A percentile compares a stretch with the other conserved stretches of the same genome.
phyloP scores from a whole-genome alignment of 2,888 invertebrate genomes.

The Acleris sparsana region DNA sequence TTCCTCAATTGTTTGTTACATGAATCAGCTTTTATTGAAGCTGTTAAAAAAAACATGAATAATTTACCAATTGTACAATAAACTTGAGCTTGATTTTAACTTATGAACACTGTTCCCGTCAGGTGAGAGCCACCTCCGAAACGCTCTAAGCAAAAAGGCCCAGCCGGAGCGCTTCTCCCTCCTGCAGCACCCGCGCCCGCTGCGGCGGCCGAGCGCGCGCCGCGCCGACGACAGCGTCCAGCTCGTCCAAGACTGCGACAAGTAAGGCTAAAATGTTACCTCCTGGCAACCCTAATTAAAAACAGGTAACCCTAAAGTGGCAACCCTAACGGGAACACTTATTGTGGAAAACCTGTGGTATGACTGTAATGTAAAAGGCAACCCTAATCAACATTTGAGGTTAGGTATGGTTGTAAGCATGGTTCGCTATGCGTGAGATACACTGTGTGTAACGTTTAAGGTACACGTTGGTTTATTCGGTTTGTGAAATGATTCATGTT shows the following conservation, averaged over 20 bases:
- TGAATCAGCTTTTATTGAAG: no score
- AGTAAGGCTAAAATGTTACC: conserved; percentile 49
- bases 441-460: conserved; percentile 22
- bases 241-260: conserved; percentile 69
- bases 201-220: conserved; percentile 60
- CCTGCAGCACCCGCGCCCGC: conserved; percentile 70
- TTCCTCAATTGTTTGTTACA: no score
- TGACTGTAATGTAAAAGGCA: no score
- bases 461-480: not conserved
- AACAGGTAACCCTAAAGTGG: not conserved
- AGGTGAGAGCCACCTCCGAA: conserved; percentile 78
- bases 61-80: no score
- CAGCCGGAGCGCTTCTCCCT: conserved; percentile 72
- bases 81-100: no score
- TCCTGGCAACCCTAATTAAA: conserved; percentile 17
- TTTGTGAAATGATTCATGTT: not conserved
- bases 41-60: no score
- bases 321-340: not conserved
- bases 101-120: conserved; percentile 17
- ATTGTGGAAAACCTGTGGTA: no score
- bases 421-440: conserved; percentile 10
- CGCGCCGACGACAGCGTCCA: conserved; percentile 70
- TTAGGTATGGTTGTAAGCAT: not conserved
- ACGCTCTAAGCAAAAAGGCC: conserved; percentile 66
- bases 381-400: not conserved